Conservation (phyloP, 1,140 invertebrate genomes). For the Drepana arcuata region DNA sequence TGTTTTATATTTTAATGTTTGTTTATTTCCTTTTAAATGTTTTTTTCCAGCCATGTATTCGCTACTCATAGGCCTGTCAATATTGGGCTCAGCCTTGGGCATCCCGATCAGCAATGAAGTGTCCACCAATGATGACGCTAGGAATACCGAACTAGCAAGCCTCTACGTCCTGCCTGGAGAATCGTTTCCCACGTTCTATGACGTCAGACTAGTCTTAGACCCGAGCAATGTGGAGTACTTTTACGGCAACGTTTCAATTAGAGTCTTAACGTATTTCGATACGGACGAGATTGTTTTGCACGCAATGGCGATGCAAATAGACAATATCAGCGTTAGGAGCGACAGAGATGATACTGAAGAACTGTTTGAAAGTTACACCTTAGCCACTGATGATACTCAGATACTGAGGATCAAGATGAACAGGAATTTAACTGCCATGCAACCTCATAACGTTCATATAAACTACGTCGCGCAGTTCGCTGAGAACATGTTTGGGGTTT, state of each 20-base stretch:
- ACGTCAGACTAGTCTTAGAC: conserved; percentile 75
- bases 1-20: too few relatives aligned
- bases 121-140: conserved; percentile 7
- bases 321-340: conserved; percentile 18
- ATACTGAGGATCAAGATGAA: conserved; percentile 39
- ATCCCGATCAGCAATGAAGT: conserved; percentile 16
- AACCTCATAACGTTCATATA: conserved; percentile 36
- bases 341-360: conserved; percentile 14
- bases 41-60: conserved; percentile 49
- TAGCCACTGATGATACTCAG: conserved; percentile 45
- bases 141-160: conserved; percentile 15
- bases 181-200: conserved; percentile 76
- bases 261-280: conserved; percentile 41
- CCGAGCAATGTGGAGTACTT: conserved; percentile 71
- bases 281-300: conserved; percentile 71
- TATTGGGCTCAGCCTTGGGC: conserved; percentile 27
- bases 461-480: conserved; percentile 36
- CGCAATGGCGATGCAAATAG: conserved; percentile 49
- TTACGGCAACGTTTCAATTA: conserved; percentile 74
- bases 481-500: conserved; percentile 57
- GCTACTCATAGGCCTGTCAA: conserved; percentile 28
- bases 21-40: too few relatives aligned
- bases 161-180: conserved; percentile 73
- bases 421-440: conserved; percentile 9
- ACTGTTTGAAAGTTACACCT: conserved; percentile 16